Base-by-base conservation (phyloP, 2,888 invertebrate species). In the Chrysolina oricalcia region DNA sequence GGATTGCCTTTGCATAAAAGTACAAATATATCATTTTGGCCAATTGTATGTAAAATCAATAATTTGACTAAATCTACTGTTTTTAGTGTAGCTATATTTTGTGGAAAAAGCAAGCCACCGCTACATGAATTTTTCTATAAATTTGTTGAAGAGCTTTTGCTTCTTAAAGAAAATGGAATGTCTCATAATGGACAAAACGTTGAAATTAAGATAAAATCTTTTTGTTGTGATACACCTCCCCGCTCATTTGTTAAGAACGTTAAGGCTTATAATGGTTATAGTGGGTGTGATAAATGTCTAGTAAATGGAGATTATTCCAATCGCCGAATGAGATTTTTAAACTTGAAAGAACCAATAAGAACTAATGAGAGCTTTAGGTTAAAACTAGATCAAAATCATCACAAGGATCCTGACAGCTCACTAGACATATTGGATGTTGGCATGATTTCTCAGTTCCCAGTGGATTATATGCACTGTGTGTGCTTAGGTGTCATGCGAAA, bases 391-490 rank as follows among this genome's bases (percentile, higher is more conserved):
- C 4, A 43, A 43, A 43, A 43, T 43, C 43, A 43, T 8, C 43
- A 43, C 13, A 43, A 43, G 43, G 11, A 78, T 19, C 43, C 43
- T 4, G 62, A 65, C 17, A 77, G 70, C 13, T 77, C 78, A 46
- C 74, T 80, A 62, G 56, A 35, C 43, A 59, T 73, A 10, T 70
- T 81, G 35, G 40, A 68, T 56, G 66, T 83, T 53, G 78, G 75
- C 9, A 81, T 83, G 80, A 75, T 83, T n/a, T 73, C 78, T 15
- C 75, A 75, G 65, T 78, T 82, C 59, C 76, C 82, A n/a, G 71
- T 81, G 11, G 40, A 40, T 40, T 40, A 40, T 40, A 40, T 40
- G 40, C 40, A 40, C 40, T 40, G 40, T 40, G 40, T 80, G 66
- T 83, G 82, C 73, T 43, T 77, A 27, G 79, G 77, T 43, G 70